A percentile compares a stretch with the other conserved stretches of the same genome.
Evolutionary conservation across 2,888 invertebrate genomes (phyloP).

Genomic region (Argyresthia albistria): DNA sequence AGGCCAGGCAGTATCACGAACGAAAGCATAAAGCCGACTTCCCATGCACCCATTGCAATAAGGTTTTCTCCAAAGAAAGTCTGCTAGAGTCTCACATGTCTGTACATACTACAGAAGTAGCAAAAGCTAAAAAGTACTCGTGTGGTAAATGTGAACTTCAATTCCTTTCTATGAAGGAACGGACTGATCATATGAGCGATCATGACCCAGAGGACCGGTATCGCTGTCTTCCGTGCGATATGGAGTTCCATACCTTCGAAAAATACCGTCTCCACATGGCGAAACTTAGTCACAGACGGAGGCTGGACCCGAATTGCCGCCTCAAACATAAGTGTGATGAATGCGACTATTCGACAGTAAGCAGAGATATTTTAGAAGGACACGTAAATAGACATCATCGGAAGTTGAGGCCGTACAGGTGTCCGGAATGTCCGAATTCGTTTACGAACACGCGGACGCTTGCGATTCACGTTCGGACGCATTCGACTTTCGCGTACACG

Average conservation of each 20-base stretch:
- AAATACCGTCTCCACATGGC: not conserved
- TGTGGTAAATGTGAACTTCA: not conserved
- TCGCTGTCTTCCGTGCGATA: not conserved
- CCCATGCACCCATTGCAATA: not conserved
- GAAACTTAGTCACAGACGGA: not conserved
- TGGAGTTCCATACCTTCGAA: not conserved
- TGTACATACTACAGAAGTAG: not conserved
- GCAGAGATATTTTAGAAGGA: not conserved
- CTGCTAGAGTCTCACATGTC: not conserved
- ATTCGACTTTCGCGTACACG: not conserved
- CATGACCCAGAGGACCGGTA: not conserved
- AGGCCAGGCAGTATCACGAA: not conserved
- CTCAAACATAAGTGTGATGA: not conserved
- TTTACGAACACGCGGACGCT: constrained; percentile 17
- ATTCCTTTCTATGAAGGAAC: not conserved
- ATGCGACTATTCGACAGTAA: not conserved
- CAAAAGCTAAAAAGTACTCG: not conserved
- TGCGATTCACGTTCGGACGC: constrained; percentile 13
- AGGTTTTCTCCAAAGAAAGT: not conserved
- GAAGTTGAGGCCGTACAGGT: not conserved
- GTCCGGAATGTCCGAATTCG: constrained; percentile 1
- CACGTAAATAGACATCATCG: not conserved
- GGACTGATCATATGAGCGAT: not conserved
- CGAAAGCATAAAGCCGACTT: not conserved
- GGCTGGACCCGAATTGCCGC: not conserved